Base-by-base conservation (phyloP, 2,797 vertebrate species). In the Siniperca undulata region DNA sequence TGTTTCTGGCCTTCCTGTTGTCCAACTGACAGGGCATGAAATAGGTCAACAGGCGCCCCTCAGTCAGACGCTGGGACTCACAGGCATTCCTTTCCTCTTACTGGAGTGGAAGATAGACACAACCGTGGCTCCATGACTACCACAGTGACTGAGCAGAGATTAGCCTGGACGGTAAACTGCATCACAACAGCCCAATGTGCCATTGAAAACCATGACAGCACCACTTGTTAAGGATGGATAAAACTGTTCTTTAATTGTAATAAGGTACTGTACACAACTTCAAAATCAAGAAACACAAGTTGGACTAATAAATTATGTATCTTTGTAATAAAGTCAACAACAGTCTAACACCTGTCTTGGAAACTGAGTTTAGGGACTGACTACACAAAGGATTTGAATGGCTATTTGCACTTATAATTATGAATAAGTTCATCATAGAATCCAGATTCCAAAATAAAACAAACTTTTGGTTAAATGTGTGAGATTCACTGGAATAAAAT, bases 1-100 rank as follows among this genome's bases (percentile, higher is more conserved):
- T 88, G 81, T 78, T 66, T 86, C 80, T 90, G 88, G 83, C 79
- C 85, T 95, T 95, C 94, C 95, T 94, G 93, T 93, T 94, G 90
- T 92, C 86, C 83, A 58, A 85, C 64, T 66, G 86, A 75, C 84
- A 86, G 70, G 87, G 66, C 72, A 81, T 88, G 84, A 89, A 90
- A 79, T 60, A 79, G 88, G 90, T 93, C 90, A 91, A 87, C 85
- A 86, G 87, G 82, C 86, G 24, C 74, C 86, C 74, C 85, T 91
- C 91, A 64, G 86, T 83, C 87, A 88, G 89, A 80, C 61, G 56
- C 72, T 30, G 66, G 62, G 82, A 86, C 88, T 80, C 80, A 65
- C 68, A 71, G 61, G 82, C 92, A 92, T 93, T 93, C 92, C 91
- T 88, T 89, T 92, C 85, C 86, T 85, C 81, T 93, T 90, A 93